These are phyloP conservation scores for Microplitis mediator DNA, from an alignment of 1,140 invertebrate species.

Conservation along the genomic window DNA sequence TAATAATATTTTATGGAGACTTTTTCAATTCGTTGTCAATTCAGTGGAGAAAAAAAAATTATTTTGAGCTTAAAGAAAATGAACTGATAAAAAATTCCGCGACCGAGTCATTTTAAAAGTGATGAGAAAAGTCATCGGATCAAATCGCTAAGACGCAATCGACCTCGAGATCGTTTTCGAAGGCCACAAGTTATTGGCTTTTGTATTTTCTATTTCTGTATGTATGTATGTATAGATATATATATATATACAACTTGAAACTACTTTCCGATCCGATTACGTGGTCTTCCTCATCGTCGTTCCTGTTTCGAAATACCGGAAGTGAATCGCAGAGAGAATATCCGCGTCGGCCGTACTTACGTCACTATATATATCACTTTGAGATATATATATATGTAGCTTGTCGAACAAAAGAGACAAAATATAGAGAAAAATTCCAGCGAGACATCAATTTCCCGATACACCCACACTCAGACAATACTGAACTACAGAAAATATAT, in stretches of 20 bases:
- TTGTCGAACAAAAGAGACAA: not conserved
- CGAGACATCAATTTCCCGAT: not conserved
- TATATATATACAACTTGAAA: constrained; percentile 5
- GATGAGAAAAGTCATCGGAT: too few species aligned
- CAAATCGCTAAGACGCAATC: constrained; percentile 2
- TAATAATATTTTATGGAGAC: too few species aligned
- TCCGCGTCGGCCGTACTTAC: constrained; percentile 5
- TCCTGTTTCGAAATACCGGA: constrained; percentile 15
- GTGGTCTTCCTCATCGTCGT: constrained; percentile 25
- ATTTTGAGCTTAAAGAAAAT: too few species aligned
- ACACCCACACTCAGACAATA: too few species aligned
- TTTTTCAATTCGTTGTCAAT: too few species aligned
- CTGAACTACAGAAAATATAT: too few species aligned
- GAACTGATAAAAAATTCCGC: too few species aligned
- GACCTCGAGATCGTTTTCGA: constrained; percentile 11
- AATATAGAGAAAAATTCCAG: constrained; percentile 1
- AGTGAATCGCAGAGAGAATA: constrained; percentile 17
- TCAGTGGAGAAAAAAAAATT: too few species aligned
- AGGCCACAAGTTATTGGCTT: constrained; percentile 20
- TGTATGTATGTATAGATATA: too few species aligned
- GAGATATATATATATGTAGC: not conserved
- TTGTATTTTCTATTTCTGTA: too few species aligned
- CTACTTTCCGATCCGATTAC: constrained; percentile 28
- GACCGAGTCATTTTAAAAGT: too few species aligned
- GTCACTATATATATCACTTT: not conserved